Conservation (phyloP, 2,888 invertebrate species). For the Lordiphosa fenestrarum region DNA sequence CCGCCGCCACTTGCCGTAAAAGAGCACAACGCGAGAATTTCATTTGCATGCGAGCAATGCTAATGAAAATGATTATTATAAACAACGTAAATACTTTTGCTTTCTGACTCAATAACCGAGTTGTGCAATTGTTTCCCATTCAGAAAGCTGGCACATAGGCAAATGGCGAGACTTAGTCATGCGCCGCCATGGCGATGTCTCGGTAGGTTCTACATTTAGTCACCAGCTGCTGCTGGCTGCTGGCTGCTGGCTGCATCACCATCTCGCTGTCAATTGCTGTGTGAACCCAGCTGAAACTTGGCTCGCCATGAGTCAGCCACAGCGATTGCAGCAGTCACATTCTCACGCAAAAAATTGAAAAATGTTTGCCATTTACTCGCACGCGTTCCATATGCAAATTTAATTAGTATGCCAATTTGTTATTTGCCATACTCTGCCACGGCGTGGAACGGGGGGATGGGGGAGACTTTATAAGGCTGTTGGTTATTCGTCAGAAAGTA, state of each 20-base stretch:
- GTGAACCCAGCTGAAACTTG: conserved; percentile 52
- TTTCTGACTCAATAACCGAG: conserved; percentile 10
- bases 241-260: conserved; percentile 26
- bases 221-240: conserved; percentile 20
- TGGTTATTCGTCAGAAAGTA: no score
- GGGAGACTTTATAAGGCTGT: no score
- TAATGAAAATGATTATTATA: conserved; percentile 20
- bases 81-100: conserved; percentile 19
- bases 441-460: background rate
- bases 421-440: background rate
- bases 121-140: background rate
- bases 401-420: conserved; percentile 34
- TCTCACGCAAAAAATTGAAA: conserved; percentile 35
- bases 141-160: no score
- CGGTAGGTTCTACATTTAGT: conserved; percentile 9
- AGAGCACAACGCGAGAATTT: conserved; percentile 20
- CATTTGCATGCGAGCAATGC: conserved; percentile 25
- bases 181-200: conserved; percentile 3
- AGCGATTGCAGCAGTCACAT: conserved; percentile 32
- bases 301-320: conserved; percentile 52
- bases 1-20: conserved; percentile 2
- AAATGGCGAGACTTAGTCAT: background rate
- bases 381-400: conserved; percentile 52
- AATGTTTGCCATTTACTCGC: conserved; percentile 36
- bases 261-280: conserved; percentile 56